Percentiles rank a stretch among this genome's conserved stretches.
Evolutionary conservation across 1,140 invertebrate genomes (phyloP).

Genomic region (Kradibia gibbosae): DNA sequence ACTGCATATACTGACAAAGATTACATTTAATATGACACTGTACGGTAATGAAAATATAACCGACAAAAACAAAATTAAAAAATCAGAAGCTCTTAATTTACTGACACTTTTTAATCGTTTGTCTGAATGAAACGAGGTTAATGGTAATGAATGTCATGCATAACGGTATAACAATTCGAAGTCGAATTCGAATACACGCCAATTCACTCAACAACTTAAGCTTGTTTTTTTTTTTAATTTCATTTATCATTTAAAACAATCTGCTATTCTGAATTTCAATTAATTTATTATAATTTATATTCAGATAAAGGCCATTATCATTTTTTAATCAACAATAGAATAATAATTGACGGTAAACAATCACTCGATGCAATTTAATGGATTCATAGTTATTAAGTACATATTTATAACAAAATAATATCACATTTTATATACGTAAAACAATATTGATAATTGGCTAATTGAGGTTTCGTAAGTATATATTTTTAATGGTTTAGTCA

Average conservation of each 20-base stretch:
- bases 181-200: constrained; percentile 23
- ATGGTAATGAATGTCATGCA: constrained; percentile 33
- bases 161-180: constrained; percentile 40
- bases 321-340: no score
- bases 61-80: neutral
- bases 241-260: neutral
- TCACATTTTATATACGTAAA: no score
- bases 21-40: neutral
- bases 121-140: constrained; percentile 20
- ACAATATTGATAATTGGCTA: no score
- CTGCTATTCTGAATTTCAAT: neutral
- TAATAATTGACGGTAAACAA: no score
- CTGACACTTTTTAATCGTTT: neutral
- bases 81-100: neutral
- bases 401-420: no score
- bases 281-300: neutral
- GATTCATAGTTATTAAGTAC: no score
- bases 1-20: neutral
- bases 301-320: neutral
- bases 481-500: no score
- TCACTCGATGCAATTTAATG: no score
- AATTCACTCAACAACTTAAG: constrained; percentile 8
- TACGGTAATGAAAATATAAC: neutral
- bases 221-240: neutral
- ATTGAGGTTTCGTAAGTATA: no score